Conservation (phyloP, 2,113 vertebrate species). For the Equus przewalskii region DNA sequence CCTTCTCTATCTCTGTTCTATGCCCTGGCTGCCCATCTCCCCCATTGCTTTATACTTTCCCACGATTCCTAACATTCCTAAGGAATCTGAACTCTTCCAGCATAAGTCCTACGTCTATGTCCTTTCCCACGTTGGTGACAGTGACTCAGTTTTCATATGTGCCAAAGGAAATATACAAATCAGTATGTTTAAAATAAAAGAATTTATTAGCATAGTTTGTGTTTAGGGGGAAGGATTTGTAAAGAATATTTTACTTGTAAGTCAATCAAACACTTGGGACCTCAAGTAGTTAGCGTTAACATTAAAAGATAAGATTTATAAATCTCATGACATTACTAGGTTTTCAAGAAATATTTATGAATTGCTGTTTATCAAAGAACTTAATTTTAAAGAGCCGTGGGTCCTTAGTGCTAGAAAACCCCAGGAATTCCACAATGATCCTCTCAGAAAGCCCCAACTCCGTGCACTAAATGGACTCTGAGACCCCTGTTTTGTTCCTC, state of each 20-base stretch:
- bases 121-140: neutral
- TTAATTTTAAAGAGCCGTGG: neutral
- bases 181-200: slow-evolving; percentile 19
- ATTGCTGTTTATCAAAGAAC: slow-evolving; percentile 1
- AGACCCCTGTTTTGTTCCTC: neutral
- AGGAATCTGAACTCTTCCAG: neutral
- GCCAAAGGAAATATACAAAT: slow-evolving; percentile 68
- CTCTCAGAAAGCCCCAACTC: slow-evolving; percentile 2
- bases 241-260: slow-evolving; percentile 79
- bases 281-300: slow-evolving; percentile 82
- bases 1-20: neutral
- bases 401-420: slow-evolving; percentile 16
- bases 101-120: neutral
- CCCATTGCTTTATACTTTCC: neutral
- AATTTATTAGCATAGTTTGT: slow-evolving; percentile 63
- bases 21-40: neutral
- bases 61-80: neutral
- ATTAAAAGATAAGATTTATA: slow-evolving; percentile 77
- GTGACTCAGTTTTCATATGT: neutral
- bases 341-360: neutral
- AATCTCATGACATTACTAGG: slow-evolving; percentile 73
- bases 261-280: slow-evolving; percentile 76
- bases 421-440: neutral
- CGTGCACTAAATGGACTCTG: neutral
- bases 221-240: slow-evolving; percentile 75